Evolutionary conservation across 2,113 vertebrate species (phyloP).

Genomic region (Egretta garzetta): DNA sequence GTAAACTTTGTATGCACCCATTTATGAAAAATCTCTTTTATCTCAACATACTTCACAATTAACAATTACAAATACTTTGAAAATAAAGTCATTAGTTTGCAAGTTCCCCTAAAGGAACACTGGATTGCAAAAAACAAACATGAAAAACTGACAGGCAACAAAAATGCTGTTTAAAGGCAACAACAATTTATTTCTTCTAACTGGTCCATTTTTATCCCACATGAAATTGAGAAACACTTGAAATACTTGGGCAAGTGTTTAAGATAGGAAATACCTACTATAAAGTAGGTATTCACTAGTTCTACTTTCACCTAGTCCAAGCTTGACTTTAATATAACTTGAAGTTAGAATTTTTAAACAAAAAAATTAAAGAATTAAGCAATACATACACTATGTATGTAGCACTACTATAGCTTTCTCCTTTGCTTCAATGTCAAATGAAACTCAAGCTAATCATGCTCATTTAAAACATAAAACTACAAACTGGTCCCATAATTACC

Average conservation of each 20-base stretch:
- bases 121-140: background rate
- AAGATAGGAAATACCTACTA: background rate
- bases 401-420: background rate
- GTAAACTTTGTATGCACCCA: background rate
- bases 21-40: background rate
- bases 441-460: background rate
- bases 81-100: background rate
- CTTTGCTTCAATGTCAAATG: background rate
- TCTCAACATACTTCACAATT: background rate
- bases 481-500: background rate
- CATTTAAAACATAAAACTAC: slow-evolving; percentile 28
- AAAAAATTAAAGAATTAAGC: background rate
- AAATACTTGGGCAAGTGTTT: background rate
- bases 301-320: background rate
- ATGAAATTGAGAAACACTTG: background rate
- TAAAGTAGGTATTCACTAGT: background rate
- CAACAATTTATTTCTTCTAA: background rate
- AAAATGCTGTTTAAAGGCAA: background rate
- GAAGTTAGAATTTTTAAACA: background rate
- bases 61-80: background rate
- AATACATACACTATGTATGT: background rate
- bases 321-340: background rate
- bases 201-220: background rate
- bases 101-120: background rate
- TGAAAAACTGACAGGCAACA: background rate